Evolutionary conservation across 2,113 vertebrate species (phyloP), one percentile per base, ranked within the genome.

Genomic region (Pipa parva): DNA sequence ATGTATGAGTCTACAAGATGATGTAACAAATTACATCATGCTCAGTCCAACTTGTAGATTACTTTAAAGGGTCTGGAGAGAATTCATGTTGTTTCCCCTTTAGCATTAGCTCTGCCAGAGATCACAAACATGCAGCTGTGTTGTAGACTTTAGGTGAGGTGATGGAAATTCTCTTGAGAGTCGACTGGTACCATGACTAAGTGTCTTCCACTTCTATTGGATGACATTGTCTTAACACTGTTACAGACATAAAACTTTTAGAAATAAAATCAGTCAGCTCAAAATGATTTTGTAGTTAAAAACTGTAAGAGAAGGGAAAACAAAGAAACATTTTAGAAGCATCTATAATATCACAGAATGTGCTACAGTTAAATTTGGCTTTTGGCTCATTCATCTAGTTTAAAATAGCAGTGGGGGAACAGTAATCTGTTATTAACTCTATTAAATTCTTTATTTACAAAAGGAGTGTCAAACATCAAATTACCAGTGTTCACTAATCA

Each of bases 1-100:
- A 56, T 70, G 54, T 61, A 54, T 45, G 36, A 31, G 28, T 70
- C 57, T 58, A 61, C 48, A 48, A 70, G 33, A 61, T 70, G 66
- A 70, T 61, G 66, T 70, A 52, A 70, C 45, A 29, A 11, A 61
- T 70, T 60, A 70, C 66, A 70, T 70, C 66, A 70, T 61, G 46
- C 58, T 29, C 58, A 61, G 48, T 18, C 58, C 58, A 28, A 36
- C 57, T 70, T 54, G 66, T 70, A 70, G 66, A 54, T 70, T 60
- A 70, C 57, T 70, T 70, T 70, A 61, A 61, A 70, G 66, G 58
- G 66, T 26, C 66, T 48, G 6, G 33, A 46, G 66, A 61, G 66
- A 70, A 52, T 70, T 70, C 15, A 22, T 39, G 56, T 61, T 70
- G 57, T 70, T 70, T 54, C 58, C 36, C 33, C 49, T 54, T 59